phyloP scores from a whole-genome alignment of 2,113 vertebrate species.

The Peromyscus leucopus region DNA sequence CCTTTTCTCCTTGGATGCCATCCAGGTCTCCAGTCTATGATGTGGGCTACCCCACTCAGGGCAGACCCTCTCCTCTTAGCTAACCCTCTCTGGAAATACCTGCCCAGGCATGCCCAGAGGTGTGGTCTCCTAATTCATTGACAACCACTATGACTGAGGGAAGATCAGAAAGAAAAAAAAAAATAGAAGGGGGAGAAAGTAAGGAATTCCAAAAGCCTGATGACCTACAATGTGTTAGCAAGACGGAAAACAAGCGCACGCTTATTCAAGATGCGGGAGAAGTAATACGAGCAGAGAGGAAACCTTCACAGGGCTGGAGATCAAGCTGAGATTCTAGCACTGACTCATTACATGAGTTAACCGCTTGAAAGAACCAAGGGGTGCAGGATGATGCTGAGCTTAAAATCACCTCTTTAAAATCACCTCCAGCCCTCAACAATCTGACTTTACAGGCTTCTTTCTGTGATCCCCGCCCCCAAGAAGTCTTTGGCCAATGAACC shows the following conservation, averaged over 20 bases:
- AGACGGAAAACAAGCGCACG: not conserved
- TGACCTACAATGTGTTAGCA: not conserved
- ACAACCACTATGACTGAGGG: not conserved
- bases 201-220: not conserved
- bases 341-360: rapidly evolving
- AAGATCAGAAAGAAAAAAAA: not conserved
- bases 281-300: not conserved
- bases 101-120: not conserved
- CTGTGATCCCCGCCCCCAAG: no score
- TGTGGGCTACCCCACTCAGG: not conserved
- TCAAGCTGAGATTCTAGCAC: not conserved
- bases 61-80: not conserved
- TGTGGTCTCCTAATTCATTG: not conserved
- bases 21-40: not conserved
- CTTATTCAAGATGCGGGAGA: not conserved
- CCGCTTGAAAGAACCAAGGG: not conserved
- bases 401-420: no score
- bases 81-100: not conserved
- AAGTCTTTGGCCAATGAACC: not conserved
- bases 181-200: not conserved
- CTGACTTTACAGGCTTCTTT: not conserved
- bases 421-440: not conserved
- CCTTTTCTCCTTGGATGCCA: not conserved
- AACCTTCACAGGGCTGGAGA: not conserved
- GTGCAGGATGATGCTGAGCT: not conserved